phyloP scores from a whole-genome alignment of 1,140 invertebrate species.

The Brachionus paranguensis region DNA sequence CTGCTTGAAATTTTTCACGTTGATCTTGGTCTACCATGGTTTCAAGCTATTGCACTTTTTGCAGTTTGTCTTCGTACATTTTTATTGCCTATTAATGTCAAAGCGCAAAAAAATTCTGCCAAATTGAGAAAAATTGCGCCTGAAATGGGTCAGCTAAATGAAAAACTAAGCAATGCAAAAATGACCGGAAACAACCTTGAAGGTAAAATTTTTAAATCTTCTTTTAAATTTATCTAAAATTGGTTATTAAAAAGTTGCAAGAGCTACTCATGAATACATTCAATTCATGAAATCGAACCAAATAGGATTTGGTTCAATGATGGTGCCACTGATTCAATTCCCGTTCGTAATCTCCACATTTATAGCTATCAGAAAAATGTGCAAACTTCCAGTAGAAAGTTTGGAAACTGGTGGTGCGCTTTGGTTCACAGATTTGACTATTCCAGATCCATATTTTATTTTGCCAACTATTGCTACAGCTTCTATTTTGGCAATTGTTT shows the following conservation, averaged over 20 bases:
- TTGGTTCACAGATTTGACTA: constrained; percentile 87
- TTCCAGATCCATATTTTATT: constrained; percentile 79
- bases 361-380: constrained; percentile 73
- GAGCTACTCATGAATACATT: constrained; percentile 9
- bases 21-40: constrained; percentile 26
- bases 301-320: constrained; percentile 48
- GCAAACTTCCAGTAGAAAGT: constrained; percentile 76
- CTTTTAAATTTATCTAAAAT: neutral
- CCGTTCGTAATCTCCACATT: constrained; percentile 88
- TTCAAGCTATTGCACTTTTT: constrained; percentile 6
- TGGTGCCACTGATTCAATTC: constrained; percentile 73
- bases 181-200: constrained; percentile 23
- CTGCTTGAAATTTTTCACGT: constrained; percentile 22
- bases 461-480: constrained; percentile 75
- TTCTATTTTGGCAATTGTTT: constrained; percentile 73
- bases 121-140: constrained; percentile 29
- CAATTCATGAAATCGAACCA: constrained; percentile 38
- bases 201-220: neutral
- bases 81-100: constrained; percentile 21
- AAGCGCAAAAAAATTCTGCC: constrained; percentile 26
- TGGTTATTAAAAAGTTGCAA: neutral
- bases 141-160: constrained; percentile 30
- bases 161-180: constrained; percentile 31
- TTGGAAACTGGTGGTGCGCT: constrained; percentile 76
- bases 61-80: constrained; percentile 20